These are phyloP conservation scores for Eilema griseolum DNA, from an alignment of 2,888 invertebrate genomes.

Conservation along the genomic window DNA sequence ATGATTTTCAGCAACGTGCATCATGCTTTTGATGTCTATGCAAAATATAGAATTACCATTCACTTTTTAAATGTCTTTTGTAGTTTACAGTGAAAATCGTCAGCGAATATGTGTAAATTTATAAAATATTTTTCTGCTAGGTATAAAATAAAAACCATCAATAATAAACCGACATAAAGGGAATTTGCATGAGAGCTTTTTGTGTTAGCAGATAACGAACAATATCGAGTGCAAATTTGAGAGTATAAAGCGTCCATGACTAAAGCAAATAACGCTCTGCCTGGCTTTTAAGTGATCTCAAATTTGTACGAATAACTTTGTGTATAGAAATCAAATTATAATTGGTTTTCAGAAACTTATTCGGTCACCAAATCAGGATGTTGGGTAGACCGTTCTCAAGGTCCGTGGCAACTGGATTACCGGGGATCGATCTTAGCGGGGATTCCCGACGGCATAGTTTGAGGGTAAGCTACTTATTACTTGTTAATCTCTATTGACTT, in stretches of 20 bases:
- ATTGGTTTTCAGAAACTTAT: constrained; percentile 87
- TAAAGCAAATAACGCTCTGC: constrained; percentile 69
- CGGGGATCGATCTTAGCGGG: constrained; percentile 81
- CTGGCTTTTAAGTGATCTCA: constrained; percentile 74
- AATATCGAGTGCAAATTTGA: constrained; percentile 69
- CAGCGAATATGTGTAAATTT: constrained; percentile 47
- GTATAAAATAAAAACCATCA: constrained; percentile 44
- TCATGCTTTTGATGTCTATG: constrained; percentile 86
- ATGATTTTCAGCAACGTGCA: constrained; percentile 78
- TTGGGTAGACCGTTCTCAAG: constrained; percentile 89
- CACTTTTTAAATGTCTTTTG: constrained; percentile 58
- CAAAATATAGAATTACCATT: constrained; percentile 62
- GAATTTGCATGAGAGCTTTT: constrained; percentile 84
- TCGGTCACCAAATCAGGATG: constrained; percentile 89
- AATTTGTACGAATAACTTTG: constrained; percentile 63
- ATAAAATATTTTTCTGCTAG: constrained; percentile 46
- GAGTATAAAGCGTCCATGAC: constrained; percentile 52
- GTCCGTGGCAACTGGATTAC: constrained; percentile 88
- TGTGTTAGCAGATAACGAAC: constrained; percentile 75
- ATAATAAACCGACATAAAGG: constrained; percentile 54
- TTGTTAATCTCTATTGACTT: constrained; percentile 28
- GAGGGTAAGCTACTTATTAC: constrained; percentile 75
- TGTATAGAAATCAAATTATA: constrained; percentile 65
- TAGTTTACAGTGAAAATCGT: constrained; percentile 58
- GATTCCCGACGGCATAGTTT: constrained; percentile 87